These are phyloP conservation scores for Dinoponera quadriceps DNA, from an alignment of 1,140 invertebrate genomes.

Conservation along the genomic window DNA sequence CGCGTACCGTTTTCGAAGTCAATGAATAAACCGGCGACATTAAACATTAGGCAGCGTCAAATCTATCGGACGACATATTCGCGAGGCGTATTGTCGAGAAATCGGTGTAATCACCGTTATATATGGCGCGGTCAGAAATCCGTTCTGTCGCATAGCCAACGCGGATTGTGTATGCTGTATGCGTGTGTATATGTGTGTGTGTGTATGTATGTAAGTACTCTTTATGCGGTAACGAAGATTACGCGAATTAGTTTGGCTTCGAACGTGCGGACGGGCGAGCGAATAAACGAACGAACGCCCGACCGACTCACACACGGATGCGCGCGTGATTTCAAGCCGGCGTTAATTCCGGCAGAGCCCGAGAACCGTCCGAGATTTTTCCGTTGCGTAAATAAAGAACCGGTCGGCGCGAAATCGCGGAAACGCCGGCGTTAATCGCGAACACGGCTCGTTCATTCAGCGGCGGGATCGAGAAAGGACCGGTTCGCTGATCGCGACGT, in stretches of 20 bases:
- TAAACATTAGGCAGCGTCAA: conserved; percentile 44
- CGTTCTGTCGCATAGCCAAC: conserved; percentile 14
- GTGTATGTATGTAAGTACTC: too few relatives aligned
- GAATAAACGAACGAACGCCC: conserved; percentile 10
- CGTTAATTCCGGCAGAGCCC: conserved; percentile 3
- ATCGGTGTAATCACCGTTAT: conserved; percentile 30
- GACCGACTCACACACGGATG: conserved; percentile 13
- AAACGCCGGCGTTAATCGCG: not conserved
- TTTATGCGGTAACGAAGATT: conserved; percentile 22
- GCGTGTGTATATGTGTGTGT: too few relatives aligned
- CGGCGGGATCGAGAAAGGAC: too few relatives aligned
- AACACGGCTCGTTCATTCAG: too few relatives aligned
- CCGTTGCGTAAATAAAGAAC: conserved; percentile 12
- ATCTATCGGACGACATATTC: conserved; percentile 31
- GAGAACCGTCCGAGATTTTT: conserved; percentile 8
- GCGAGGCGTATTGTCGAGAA: conserved; percentile 19
- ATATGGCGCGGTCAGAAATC: conserved; percentile 29
- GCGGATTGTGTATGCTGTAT: conserved; percentile 14
- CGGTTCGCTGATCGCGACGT: too few relatives aligned
- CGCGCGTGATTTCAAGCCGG: conserved; percentile 20
- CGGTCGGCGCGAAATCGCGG: not conserved
- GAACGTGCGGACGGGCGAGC: not conserved
- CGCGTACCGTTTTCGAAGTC: conserved; percentile 19
- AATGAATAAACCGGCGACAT: conserved; percentile 23
- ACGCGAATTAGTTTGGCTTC: conserved; percentile 39